Conservation (phyloP, 2,797 vertebrate species). For the Picus viridis region DNA sequence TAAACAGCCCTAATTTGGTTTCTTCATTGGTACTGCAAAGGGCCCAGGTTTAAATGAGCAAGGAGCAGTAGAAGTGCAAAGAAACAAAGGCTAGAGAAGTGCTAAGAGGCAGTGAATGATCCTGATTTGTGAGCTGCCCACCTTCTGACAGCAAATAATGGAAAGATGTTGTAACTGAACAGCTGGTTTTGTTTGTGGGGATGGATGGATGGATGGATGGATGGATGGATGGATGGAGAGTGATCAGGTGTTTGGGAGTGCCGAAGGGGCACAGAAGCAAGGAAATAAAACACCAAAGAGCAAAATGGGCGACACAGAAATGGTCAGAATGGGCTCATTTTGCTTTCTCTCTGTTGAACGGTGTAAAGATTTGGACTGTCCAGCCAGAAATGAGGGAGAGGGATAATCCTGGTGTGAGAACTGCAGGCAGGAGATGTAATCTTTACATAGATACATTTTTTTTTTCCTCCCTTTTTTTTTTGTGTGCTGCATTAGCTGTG, state of each 20-base stretch:
- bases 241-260: neutral
- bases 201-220: neutral
- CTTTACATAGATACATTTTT: neutral
- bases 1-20: neutral
- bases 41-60: neutral
- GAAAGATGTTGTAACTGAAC: neutral
- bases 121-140: neutral
- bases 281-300: neutral
- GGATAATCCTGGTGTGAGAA: neutral
- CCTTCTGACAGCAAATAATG: neutral
- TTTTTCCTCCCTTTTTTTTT: too few species aligned
- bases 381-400: neutral
- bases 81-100: neutral
- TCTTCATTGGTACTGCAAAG: fast-evolving
- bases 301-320: neutral
- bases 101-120: neutral
- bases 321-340: neutral
- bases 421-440: neutral
- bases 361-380: neutral
- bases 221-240: neutral
- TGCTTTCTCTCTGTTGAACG: fast-evolving
- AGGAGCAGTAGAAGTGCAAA: neutral
- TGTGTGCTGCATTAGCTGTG: neutral
- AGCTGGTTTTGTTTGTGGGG: neutral
- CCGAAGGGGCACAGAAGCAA: neutral